A percentile compares a stretch with the other conserved stretches of the same genome.
These are phyloP conservation scores for Ferrisia virgata DNA, from an alignment of 2,888 invertebrate genomes.

Conservation along the genomic window DNA sequence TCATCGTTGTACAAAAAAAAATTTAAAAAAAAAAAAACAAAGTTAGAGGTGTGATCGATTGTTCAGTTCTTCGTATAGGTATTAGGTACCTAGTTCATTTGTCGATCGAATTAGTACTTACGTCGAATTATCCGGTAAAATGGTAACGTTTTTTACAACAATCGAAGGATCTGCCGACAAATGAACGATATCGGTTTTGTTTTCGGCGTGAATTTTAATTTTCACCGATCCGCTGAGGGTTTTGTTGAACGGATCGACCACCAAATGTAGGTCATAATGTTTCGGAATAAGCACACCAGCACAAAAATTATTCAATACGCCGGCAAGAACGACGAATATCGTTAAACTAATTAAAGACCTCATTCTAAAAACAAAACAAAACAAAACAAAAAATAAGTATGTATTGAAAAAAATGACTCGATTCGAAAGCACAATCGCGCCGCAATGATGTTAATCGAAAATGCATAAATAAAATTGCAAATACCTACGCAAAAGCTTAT, in stretches of 20 bases:
- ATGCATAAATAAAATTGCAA: background rate
- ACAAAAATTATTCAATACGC: background rate
- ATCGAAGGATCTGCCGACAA: background rate
- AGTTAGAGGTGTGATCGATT: too few species aligned
- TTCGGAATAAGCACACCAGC: background rate
- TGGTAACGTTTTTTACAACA: background rate
- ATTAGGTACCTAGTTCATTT: background rate
- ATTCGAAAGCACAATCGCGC: background rate
- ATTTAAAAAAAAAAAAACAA: background rate
- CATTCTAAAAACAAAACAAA: background rate
- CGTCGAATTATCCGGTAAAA: background rate
- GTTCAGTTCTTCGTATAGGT: background rate
- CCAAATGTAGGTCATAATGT: slow-evolving; percentile 26
- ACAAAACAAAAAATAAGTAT: background rate
- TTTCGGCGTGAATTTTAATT: background rate
- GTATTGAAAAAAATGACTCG: background rate
- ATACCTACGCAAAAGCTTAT: background rate
- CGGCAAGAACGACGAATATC: background rate
- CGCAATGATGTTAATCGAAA: background rate
- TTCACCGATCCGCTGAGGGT: slow-evolving; percentile 18
- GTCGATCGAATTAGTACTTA: background rate
- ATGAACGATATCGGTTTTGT: slow-evolving; percentile 14
- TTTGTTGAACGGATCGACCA: slow-evolving; percentile 9
- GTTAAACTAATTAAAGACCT: background rate
- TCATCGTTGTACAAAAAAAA: too few species aligned